These are phyloP conservation scores for Chaetodon auriga DNA, from an alignment of 2,113 vertebrate genomes.

Conservation along the genomic window DNA sequence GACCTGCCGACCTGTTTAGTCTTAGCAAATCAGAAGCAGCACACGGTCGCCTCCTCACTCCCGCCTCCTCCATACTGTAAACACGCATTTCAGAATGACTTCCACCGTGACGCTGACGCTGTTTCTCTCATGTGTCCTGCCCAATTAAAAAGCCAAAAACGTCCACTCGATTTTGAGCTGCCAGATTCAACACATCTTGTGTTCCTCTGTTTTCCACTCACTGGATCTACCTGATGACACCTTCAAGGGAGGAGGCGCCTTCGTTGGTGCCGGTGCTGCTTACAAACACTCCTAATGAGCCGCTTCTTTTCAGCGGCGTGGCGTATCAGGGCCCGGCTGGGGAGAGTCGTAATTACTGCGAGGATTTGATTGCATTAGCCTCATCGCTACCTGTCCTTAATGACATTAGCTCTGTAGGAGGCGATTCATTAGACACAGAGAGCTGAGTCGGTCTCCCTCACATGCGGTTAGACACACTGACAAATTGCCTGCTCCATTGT, in stretches of 20 bases:
- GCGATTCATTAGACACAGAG: slow-evolving; percentile 68
- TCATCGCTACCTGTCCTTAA: slow-evolving; percentile 68
- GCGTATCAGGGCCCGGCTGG: slow-evolving; percentile 3
- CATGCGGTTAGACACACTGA: slow-evolving; percentile 39
- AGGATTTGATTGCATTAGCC: slow-evolving; percentile 65
- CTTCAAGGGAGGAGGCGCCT: background rate
- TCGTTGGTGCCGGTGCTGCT: background rate
- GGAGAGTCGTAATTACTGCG: slow-evolving; percentile 58
- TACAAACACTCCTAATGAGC: slow-evolving; percentile 37
- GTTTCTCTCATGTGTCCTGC: background rate
- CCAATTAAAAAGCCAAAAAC: slow-evolving; percentile 17
- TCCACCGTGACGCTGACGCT: background rate
- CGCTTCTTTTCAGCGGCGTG: slow-evolving; percentile 20
- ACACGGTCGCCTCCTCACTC: background rate
- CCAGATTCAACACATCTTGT: background rate
- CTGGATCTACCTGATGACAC: slow-evolving; percentile 14
- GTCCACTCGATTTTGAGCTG: background rate
- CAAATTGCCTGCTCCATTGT: slow-evolving; percentile 48
- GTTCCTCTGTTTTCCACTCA: background rate
- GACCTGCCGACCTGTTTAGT: background rate
- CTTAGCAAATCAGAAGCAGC: background rate
- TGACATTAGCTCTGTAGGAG: slow-evolving; percentile 63
- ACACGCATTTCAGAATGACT: background rate
- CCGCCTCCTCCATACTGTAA: background rate
- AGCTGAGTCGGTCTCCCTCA: slow-evolving; percentile 29